These are phyloP conservation scores for Hippopotamyrus pictus DNA, from an alignment of 2,797 vertebrate species.

Conservation along the genomic window DNA sequence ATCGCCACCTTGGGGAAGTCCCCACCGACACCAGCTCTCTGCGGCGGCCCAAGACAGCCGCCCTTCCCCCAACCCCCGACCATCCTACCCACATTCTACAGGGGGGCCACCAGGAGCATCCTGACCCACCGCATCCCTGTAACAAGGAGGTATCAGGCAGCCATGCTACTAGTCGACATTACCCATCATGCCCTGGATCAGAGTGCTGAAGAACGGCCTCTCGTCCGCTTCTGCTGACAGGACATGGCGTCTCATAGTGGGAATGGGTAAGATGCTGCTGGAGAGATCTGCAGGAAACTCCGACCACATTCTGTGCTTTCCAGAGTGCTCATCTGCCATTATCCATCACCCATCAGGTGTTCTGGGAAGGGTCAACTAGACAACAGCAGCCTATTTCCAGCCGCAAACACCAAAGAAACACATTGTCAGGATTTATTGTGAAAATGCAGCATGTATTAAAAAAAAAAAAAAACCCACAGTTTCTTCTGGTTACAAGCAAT, in stretches of 20 bases:
- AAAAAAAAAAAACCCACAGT: neutral
- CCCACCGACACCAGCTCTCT: neutral
- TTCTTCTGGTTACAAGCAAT: constrained; percentile 1
- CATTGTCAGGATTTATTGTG: neutral
- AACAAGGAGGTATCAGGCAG: neutral
- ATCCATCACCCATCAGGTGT: neutral
- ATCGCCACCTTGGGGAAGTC: too few relatives aligned
- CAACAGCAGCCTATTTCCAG: neutral
- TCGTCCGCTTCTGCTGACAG: neutral
- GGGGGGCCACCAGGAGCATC: neutral
- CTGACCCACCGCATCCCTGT: neutral
- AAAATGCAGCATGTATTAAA: constrained; percentile 1
- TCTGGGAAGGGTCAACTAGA: neutral
- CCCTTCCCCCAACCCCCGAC: neutral
- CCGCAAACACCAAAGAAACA: neutral
- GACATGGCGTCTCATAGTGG: neutral
- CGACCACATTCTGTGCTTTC: neutral
- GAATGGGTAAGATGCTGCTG: neutral
- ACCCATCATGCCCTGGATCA: neutral
- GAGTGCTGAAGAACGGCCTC: neutral
- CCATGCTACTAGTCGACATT: neutral
- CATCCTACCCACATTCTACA: neutral
- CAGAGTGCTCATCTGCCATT: neutral
- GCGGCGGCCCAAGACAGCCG: neutral
- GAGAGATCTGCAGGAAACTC: neutral